These are phyloP conservation scores for Napeogenes inachia DNA, from an alignment of 2,888 invertebrate genomes.

Conservation along the genomic window DNA sequence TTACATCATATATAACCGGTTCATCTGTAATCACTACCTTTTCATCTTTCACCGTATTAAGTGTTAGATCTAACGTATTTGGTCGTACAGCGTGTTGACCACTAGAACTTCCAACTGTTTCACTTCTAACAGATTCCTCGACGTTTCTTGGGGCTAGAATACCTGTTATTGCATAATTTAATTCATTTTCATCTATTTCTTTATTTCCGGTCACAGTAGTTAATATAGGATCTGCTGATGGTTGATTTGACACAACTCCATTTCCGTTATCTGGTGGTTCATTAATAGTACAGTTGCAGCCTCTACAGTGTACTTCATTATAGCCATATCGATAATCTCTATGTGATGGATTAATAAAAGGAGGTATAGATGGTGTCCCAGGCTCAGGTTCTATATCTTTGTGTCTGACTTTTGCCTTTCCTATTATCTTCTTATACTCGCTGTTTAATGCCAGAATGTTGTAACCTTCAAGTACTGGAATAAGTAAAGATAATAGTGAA, in stretches of 20 bases:
- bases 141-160: not conserved
- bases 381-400: not conserved
- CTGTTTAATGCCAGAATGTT: constrained; percentile 27
- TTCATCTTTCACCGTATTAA: constrained; percentile 4
- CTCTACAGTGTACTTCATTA: constrained; percentile 10
- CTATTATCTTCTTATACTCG: constrained; percentile 20
- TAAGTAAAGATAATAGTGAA: not conserved
- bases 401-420: constrained; percentile 18
- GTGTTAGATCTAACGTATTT: constrained; percentile 12
- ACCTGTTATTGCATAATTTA: not conserved
- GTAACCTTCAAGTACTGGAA: constrained; percentile 27
- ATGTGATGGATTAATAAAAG: not conserved
- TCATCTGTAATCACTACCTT: constrained; percentile 19
- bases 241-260: not conserved
- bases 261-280: not conserved
- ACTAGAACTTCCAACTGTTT: not conserved
- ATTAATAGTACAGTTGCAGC: constrained; percentile 6
- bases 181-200: constrained; percentile 5
- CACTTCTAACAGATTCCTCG: not conserved
- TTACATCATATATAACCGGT: constrained; percentile 25
- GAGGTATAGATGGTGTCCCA: not conserved
- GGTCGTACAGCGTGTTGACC: constrained; percentile 2
- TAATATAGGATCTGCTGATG: not conserved
- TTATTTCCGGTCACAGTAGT: not conserved
- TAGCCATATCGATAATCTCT: not conserved